These are phyloP conservation scores for Falco cherrug DNA, from an alignment of 2,797 vertebrate species.

Conservation along the genomic window DNA sequence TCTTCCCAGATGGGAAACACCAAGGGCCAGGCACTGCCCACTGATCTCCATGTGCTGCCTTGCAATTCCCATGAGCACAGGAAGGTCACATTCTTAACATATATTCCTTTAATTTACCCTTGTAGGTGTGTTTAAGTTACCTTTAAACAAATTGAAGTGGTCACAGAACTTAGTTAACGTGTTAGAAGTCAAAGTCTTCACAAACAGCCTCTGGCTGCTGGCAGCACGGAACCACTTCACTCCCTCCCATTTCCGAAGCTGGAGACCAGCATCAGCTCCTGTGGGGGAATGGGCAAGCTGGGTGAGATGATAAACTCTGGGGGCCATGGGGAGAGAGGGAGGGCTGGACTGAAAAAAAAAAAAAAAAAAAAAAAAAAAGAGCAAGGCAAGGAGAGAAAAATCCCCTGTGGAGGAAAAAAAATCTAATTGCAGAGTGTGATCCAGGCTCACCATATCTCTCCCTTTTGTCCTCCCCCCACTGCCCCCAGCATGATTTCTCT, in stretches of 20 bases:
- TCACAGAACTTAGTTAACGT: neutral
- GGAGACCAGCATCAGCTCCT: neutral
- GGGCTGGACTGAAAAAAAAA: too few species aligned
- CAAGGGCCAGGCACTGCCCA: neutral
- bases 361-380: neutral
- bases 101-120: neutral
- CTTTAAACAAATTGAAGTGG: slow-evolving; percentile 21
- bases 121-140: neutral
- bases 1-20: neutral
- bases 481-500: neutral
- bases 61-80: neutral
- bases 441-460: neutral
- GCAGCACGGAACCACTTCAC: accelerated
- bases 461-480: neutral
- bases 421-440: neutral
- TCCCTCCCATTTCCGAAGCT: neutral
- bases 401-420: neutral
- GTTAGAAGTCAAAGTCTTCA: neutral
- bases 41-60: neutral
- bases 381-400: neutral
- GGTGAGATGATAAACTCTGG: neutral
- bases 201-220: neutral
- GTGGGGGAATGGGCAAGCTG: neutral
- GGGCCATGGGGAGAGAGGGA: neutral
- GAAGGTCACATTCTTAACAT: neutral